A percentile compares a stretch with the other conserved stretches of the same genome.
Conservation (phyloP, 2,113 vertebrate genomes). For the Rostratula benghalensis region DNA sequence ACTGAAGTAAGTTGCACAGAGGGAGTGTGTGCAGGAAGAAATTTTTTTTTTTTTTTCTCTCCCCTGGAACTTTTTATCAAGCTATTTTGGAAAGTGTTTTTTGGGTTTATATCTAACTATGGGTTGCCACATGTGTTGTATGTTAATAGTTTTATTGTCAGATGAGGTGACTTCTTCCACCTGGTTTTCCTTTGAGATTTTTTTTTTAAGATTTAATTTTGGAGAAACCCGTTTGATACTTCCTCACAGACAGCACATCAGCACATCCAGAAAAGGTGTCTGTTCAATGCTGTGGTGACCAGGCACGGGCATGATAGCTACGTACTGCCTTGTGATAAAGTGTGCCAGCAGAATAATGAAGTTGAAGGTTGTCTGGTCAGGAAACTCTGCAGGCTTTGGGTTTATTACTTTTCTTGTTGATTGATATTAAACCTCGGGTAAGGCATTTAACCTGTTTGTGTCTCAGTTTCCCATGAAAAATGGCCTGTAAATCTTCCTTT, state of each 20-base stretch:
- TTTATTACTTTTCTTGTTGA: not conserved
- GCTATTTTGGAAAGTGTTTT: not conserved
- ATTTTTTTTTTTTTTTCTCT: too few species aligned
- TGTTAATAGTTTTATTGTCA: not conserved
- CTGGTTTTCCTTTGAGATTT: not conserved
- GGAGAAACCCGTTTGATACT: not conserved
- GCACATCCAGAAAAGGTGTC: too few species aligned
- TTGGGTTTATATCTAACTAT: not conserved
- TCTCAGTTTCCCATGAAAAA: not conserved
- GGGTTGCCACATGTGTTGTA: fast-evolving
- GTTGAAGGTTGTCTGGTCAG: not conserved
- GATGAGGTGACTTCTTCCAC: not conserved
- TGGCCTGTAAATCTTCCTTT: not conserved
- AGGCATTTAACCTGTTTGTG: not conserved
- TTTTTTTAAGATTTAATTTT: not conserved
- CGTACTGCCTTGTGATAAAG: not conserved
- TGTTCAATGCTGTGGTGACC: not conserved
- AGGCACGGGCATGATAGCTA: too few species aligned
- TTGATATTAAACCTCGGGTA: not conserved
- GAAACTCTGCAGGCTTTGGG: not conserved
- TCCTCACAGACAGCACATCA: too few species aligned
- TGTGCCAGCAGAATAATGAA: not conserved
- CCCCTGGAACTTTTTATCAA: not conserved
- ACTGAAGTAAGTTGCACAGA: not conserved
- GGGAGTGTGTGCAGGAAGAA: not conserved